Conservation (phyloP, 2,113 vertebrate species). For the Grus americana region DNA sequence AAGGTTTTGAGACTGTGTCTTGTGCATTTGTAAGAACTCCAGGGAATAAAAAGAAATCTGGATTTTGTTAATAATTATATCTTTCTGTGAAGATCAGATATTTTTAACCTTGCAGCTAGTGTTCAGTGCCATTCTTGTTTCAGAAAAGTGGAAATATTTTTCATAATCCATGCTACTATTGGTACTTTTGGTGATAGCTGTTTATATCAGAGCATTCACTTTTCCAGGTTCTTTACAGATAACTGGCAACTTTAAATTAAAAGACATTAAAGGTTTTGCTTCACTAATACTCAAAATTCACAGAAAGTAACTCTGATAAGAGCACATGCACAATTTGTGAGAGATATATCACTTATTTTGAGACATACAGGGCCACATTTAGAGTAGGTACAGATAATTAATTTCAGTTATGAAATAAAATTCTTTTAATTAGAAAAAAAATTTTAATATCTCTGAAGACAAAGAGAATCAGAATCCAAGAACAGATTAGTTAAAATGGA, state of each 20-base stretch:
- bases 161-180: not conserved
- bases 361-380: not conserved
- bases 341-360: not conserved
- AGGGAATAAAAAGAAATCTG: not conserved
- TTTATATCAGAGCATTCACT: not conserved
- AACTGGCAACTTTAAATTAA: not conserved
- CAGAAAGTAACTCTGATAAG: not conserved
- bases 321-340: not conserved
- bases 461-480: not conserved
- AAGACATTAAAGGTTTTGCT: not conserved
- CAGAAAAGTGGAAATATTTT: not conserved
- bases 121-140: not conserved
- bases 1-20: slow-evolving; percentile 71
- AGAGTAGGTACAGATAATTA: not conserved
- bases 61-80: not conserved
- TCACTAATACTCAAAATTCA: not conserved
- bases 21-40: slow-evolving; percentile 69
- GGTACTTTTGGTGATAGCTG: not conserved
- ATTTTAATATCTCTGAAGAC: not conserved
- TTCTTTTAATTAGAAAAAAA: not conserved
- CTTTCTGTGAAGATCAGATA: not conserved
- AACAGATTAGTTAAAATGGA: not conserved
- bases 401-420: not conserved
- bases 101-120: not conserved
- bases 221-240: not conserved